phyloP scores from a whole-genome alignment of 2,888 invertebrate genomes.

The Chloroclysta siterata region DNA sequence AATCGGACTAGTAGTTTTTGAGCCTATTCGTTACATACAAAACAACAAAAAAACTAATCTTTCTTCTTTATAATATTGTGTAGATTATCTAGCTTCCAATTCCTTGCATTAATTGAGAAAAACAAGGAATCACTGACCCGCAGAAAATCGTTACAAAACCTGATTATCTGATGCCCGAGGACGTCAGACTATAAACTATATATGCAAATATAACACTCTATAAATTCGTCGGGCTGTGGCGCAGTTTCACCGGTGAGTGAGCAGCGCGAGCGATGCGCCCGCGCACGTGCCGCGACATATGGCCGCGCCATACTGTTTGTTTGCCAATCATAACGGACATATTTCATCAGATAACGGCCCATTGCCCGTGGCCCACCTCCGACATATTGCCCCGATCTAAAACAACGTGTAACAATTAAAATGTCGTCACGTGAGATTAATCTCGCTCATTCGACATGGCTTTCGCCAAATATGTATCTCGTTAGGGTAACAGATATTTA shows the following conservation, averaged over 20 bases:
- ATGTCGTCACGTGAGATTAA: slow-evolving; percentile 63
- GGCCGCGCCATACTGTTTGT: slow-evolving; percentile 84
- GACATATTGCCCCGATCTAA: slow-evolving; percentile 77
- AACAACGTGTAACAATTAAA: slow-evolving; percentile 80
- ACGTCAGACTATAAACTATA: slow-evolving; percentile 20
- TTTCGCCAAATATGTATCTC: slow-evolving; percentile 57
- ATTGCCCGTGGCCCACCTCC: slow-evolving; percentile 59
- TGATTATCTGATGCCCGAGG: slow-evolving; percentile 21
- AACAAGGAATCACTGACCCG: slow-evolving; percentile 21
- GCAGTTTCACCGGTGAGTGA: slow-evolving; percentile 81
- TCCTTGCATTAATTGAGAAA: too few relatives aligned
- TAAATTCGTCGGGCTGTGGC: slow-evolving; percentile 46
- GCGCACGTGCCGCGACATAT: slow-evolving; percentile 84
- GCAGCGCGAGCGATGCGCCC: slow-evolving; percentile 76
- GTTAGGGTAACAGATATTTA: slow-evolving; percentile 45
- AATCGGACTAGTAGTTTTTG: too few relatives aligned
- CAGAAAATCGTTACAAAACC: slow-evolving; percentile 23
- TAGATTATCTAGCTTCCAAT: too few relatives aligned
- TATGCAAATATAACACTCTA: slow-evolving; percentile 32
- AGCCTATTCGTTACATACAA: too few relatives aligned
- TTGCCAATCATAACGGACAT: slow-evolving; percentile 85
- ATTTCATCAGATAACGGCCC: slow-evolving; percentile 84
- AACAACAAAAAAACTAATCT: too few relatives aligned
- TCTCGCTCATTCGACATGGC: slow-evolving; percentile 63
- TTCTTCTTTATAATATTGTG: too few relatives aligned